phyloP scores from a whole-genome alignment of 2,888 invertebrate genomes.

The Scaptomyza cyrtandrae region DNA sequence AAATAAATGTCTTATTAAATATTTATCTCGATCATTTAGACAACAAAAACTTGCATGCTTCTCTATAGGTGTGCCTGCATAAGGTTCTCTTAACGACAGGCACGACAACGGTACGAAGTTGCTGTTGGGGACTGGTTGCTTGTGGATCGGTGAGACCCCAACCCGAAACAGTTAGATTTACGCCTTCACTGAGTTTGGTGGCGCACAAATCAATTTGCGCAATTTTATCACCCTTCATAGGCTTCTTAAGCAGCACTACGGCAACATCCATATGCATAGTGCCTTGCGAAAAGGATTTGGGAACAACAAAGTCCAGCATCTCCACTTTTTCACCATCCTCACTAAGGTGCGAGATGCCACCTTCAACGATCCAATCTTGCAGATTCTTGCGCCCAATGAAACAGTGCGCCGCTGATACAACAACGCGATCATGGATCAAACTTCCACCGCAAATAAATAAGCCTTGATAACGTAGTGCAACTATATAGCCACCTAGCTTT shows the following conservation, averaged over 20 bases:
- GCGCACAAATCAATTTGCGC: constrained; percentile 24
- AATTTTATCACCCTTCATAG: constrained; percentile 37
- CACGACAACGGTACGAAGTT: constrained; percentile 47
- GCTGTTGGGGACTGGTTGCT: background rate
- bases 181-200: background rate
- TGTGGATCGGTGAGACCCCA: constrained; percentile 53
- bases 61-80: constrained; percentile 38
- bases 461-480: constrained; percentile 42
- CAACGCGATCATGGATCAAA: constrained; percentile 42
- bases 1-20: background rate
- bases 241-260: constrained; percentile 22
- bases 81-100: constrained; percentile 33
- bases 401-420: constrained; percentile 65
- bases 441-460: constrained; percentile 60
- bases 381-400: constrained; percentile 8
- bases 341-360: constrained; percentile 46
- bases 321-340: constrained; percentile 5
- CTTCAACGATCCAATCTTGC: constrained; percentile 26
- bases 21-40: background rate
- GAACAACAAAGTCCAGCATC: constrained; percentile 29
- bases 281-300: constrained; percentile 7
- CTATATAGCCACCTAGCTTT: constrained; percentile 57
- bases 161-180: constrained; percentile 42
- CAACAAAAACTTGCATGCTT: constrained; percentile 24
- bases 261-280: constrained; percentile 66